Conservation (phyloP, 2,113 vertebrate genomes). For the Corythornis vintsioides region DNA sequence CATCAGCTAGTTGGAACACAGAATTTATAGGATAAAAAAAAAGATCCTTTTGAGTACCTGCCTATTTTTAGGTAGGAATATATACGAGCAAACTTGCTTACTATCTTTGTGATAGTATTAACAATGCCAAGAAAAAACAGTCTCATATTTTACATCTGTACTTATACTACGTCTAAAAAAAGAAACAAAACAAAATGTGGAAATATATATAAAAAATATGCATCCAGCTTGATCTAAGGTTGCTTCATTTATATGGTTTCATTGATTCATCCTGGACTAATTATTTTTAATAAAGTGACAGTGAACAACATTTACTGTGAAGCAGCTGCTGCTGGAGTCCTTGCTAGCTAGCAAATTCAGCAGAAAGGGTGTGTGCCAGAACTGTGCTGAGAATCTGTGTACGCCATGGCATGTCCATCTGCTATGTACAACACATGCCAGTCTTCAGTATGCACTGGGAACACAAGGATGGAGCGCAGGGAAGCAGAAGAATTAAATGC, state of each 20-base stretch:
- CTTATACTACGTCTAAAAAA: neutral
- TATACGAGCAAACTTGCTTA: neutral
- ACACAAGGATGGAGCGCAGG: neutral
- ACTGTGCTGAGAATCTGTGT: slow-evolving; percentile 28
- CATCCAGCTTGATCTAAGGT: neutral
- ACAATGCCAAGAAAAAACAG: neutral
- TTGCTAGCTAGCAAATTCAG: slow-evolving; percentile 41
- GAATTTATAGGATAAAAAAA: neutral
- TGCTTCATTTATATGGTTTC: neutral
- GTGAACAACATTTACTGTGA: neutral
- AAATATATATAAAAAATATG: neutral
- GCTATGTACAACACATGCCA: slow-evolving; percentile 10
- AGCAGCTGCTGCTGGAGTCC: slow-evolving; percentile 28
- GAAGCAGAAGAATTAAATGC: neutral
- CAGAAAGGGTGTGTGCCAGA: slow-evolving; percentile 18
- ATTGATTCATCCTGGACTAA: neutral
- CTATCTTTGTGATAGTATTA: neutral
- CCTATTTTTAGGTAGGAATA: neutral
- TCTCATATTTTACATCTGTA: neutral
- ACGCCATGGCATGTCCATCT: slow-evolving; percentile 24
- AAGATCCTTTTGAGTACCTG: neutral
- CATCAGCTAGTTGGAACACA: neutral
- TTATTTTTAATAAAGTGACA: slow-evolving; percentile 4
- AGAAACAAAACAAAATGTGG: neutral
- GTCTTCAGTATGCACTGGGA: neutral